phyloP scores from a whole-genome alignment of 2,113 vertebrate genomes.

The Alosa alosa region DNA sequence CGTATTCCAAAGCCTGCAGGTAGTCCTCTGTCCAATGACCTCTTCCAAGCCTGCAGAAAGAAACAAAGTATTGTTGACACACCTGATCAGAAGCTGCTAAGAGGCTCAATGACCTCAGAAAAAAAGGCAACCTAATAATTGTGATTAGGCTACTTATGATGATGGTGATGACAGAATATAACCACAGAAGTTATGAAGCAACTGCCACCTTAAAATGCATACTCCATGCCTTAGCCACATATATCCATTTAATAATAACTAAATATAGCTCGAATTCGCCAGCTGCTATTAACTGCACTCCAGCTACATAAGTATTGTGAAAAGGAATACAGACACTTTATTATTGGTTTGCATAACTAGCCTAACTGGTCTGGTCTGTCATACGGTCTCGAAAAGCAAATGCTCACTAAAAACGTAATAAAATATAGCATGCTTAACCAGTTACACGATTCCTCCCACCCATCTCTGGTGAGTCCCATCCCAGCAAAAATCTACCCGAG shows the following conservation, averaged over 20 bases:
- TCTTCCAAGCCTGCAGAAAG: background rate
- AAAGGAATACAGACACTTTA: background rate
- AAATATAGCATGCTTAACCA: background rate
- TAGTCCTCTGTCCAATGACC: background rate
- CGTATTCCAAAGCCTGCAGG: background rate
- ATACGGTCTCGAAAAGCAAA: background rate
- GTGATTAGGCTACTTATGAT: background rate
- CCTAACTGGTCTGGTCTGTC: background rate
- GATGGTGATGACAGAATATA: background rate
- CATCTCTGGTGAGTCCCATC: background rate
- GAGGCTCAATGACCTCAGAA: background rate
- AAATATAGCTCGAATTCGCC: background rate
- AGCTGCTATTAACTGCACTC: background rate
- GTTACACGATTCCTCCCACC: slow-evolving; percentile 8
- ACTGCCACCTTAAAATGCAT: background rate
- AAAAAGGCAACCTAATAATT: background rate
- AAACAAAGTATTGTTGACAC: background rate
- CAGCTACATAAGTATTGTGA: background rate
- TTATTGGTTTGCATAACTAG: background rate
- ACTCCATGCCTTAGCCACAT: background rate
- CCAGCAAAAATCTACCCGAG: background rate
- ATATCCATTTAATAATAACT: background rate
- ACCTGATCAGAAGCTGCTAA: background rate
- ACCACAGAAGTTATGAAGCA: background rate
- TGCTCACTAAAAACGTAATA: background rate